These are phyloP conservation scores for Hexactinellida sp. DNA, from an alignment of 37 sponge, comb jelly and placozoan genomes.

Conservation along the genomic window DNA sequence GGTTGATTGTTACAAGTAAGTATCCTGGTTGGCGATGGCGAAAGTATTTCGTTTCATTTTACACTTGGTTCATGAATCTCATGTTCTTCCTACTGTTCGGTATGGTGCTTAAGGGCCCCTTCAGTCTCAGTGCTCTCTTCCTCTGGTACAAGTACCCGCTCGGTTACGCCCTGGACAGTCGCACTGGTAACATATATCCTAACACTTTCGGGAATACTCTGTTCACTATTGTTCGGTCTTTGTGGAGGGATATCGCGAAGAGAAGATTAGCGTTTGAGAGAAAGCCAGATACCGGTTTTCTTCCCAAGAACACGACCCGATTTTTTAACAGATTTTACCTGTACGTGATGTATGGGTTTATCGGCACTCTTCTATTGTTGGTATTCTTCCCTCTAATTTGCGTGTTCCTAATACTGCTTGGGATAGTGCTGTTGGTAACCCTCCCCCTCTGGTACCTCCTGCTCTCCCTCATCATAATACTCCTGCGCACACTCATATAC, in stretches of 20 bases:
- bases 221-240: not conserved
- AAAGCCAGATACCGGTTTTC: not conserved
- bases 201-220: not conserved
- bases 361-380: not conserved
- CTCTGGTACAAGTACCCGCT: not conserved
- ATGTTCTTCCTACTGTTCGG: not conserved
- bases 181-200: not conserved
- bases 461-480: not conserved
- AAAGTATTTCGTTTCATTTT: slow-evolving; percentile 5
- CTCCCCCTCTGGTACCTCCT: not conserved
- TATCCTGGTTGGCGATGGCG: not conserved
- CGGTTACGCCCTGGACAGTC: not conserved
- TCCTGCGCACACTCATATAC: not conserved
- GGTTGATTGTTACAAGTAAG: not conserved
- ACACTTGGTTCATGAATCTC: not conserved
- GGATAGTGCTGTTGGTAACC: not conserved
- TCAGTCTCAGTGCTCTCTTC: not conserved
- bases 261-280: not conserved
- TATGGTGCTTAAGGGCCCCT: not conserved
- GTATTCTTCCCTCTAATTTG: not conserved
- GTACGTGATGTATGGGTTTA: not conserved
- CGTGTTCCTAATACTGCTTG: not conserved
- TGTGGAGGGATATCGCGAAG: not conserved
- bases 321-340: not conserved
- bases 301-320: not conserved